phyloP scores from a whole-genome alignment of 1,140 invertebrate genomes.

The Tachypleus tridentatus region DNA sequence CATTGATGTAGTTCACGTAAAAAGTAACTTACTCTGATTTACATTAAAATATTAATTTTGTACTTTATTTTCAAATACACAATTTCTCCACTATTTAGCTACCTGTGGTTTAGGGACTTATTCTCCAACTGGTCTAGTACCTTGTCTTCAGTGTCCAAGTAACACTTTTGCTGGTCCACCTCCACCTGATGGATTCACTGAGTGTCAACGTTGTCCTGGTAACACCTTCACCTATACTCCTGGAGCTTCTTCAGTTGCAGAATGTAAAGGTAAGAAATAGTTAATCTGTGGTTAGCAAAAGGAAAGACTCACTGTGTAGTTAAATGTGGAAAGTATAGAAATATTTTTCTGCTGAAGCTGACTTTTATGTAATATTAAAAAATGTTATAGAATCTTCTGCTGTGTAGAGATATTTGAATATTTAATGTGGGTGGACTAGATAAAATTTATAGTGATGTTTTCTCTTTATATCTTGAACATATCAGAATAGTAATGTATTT shows the following conservation, averaged over 20 bases:
- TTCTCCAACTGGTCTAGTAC: constrained; percentile 84
- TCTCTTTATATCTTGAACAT: no score
- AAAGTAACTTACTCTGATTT: no score
- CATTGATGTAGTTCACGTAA: no score
- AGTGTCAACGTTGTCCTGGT: constrained; percentile 82
- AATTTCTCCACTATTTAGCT: constrained; percentile 46
- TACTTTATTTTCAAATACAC: constrained; percentile 7
- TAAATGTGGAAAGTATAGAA: no score
- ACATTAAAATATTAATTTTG: neutral
- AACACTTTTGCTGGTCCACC: constrained; percentile 83
- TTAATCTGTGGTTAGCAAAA: neutral
- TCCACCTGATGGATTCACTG: constrained; percentile 79
- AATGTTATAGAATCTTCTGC: no score
- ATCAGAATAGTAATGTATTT: no score
- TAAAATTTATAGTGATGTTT: no score
- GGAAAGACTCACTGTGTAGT: no score
- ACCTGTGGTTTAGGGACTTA: constrained; percentile 94
- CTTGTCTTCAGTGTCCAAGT: constrained; percentile 85
- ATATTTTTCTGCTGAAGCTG: no score
- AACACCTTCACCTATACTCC: constrained; percentile 86
- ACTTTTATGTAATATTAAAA: no score
- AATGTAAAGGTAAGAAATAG: constrained; percentile 58
- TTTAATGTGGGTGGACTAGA: no score
- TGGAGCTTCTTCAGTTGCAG: constrained; percentile 59
- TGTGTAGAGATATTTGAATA: no score